These are phyloP conservation scores for Tokudaia tokunoshimensis DNA, from an alignment of 2,797 vertebrate genomes.

Conservation along the genomic window DNA sequence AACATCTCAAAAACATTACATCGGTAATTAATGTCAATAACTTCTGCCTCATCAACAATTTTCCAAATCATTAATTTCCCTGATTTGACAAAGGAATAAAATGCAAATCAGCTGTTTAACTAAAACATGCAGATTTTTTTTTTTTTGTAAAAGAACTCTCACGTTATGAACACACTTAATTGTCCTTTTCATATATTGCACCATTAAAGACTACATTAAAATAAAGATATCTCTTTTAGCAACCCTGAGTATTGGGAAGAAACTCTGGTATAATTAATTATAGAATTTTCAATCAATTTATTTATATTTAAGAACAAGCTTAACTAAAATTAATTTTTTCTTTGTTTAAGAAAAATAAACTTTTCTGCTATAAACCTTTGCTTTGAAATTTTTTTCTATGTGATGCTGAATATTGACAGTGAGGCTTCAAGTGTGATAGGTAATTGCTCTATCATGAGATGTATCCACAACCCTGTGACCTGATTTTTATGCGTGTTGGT, in stretches of 20 bases:
- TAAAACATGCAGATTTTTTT: constrained; percentile 12
- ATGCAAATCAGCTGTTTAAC: constrained; percentile 66
- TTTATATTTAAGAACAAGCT: constrained; percentile 33
- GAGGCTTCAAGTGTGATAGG: too few species aligned
- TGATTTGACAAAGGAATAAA: constrained; percentile 65
- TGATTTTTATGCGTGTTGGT: neutral
- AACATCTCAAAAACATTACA: constrained; percentile 46
- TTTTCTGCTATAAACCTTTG: neutral
- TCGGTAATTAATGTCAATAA: constrained; percentile 47
- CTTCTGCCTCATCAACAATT: constrained; percentile 59
- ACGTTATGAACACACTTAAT: neutral
- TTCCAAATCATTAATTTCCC: constrained; percentile 62
- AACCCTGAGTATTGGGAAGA: constrained; percentile 10
- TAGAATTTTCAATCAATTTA: neutral
- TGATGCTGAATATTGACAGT: neutral
- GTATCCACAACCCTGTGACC: neutral
- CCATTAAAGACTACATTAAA: constrained; percentile 16
- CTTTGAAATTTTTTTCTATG: neutral
- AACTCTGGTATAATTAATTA: neutral
- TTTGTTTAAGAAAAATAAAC: neutral
- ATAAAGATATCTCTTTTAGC: neutral
- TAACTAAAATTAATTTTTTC: neutral
- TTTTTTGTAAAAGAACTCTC: neutral
- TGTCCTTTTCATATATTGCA: constrained; percentile 7
- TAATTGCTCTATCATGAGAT: neutral